phyloP scores from a whole-genome alignment of 2,113 vertebrate genomes.

The Notechis scutatus region DNA sequence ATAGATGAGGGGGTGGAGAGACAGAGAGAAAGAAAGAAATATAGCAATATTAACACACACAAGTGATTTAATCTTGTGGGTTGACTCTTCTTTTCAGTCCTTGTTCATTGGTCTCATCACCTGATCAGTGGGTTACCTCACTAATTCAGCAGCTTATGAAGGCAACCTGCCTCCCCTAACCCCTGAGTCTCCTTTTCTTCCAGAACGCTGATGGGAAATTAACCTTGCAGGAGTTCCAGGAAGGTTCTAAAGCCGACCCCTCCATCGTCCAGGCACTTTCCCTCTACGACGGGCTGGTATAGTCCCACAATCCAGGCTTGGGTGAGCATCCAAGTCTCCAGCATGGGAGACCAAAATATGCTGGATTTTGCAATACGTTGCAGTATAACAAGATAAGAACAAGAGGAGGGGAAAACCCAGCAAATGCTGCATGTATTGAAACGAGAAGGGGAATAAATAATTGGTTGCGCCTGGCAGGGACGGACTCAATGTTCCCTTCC shows the following conservation, averaged over 20 bases:
- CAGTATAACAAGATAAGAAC: neutral
- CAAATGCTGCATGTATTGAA: neutral
- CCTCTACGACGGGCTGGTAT: constrained; percentile 97
- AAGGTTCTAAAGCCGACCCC: constrained; percentile 96
- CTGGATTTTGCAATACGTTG: neutral
- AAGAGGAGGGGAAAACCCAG: no score
- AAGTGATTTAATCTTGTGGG: neutral
- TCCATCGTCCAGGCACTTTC: constrained; percentile 97
- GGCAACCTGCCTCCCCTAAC: neutral
- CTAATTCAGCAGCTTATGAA: no score
- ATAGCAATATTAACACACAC: neutral
- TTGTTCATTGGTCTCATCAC: neutral
- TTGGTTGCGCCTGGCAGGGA: no score
- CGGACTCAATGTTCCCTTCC: neutral
- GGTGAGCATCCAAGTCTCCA: constrained; percentile 68
- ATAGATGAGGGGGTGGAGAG: no score
- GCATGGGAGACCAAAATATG: neutral
- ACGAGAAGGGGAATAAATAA: neutral
- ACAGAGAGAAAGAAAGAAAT: neutral
- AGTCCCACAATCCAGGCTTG: constrained; percentile 64
- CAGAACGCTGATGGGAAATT: constrained; percentile 95
- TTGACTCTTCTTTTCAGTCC: neutral
- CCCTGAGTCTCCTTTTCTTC: neutral
- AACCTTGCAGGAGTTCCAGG: constrained; percentile 97
- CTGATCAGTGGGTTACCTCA: neutral